Conservation (phyloP, 92 coral and sea anemone species). For the Umimayanthus chanpuru region DNA sequence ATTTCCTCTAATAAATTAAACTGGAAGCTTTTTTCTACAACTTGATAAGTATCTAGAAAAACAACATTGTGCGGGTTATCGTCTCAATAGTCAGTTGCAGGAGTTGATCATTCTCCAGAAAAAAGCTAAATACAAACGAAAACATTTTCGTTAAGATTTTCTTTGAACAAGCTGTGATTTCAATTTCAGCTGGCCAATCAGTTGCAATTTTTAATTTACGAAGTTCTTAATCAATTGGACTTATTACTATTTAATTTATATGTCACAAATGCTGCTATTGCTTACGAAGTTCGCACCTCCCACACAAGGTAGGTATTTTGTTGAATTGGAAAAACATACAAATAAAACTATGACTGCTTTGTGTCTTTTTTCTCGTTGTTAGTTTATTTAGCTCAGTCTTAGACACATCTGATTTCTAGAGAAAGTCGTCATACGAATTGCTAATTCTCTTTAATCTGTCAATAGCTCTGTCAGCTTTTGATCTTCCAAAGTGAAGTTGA, state of each 20-base stretch:
- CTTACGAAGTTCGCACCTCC: not conserved
- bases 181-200: not conserved
- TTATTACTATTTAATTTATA: not conserved
- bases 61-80: no score
- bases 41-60: not conserved
- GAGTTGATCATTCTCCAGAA: not conserved
- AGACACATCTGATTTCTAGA: not conserved
- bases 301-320: not conserved
- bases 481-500: not conserved
- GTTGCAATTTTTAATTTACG: not conserved
- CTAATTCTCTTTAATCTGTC: not conserved
- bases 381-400: not conserved
- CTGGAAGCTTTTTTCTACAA: not conserved
- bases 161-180: conserved; percentile 2
- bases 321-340: not conserved
- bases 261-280: not conserved
- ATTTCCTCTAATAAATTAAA: not conserved
- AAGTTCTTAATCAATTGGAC: not conserved
- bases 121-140: not conserved
- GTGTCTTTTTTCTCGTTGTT: not conserved
- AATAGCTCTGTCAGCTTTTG: not conserved
- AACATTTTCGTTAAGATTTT: not conserved
- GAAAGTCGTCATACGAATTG: not conserved
- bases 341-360: not conserved
- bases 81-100: not conserved